Evolutionary conservation across 2,888 invertebrate species (phyloP).

Genomic region (Plebejus anna): DNA sequence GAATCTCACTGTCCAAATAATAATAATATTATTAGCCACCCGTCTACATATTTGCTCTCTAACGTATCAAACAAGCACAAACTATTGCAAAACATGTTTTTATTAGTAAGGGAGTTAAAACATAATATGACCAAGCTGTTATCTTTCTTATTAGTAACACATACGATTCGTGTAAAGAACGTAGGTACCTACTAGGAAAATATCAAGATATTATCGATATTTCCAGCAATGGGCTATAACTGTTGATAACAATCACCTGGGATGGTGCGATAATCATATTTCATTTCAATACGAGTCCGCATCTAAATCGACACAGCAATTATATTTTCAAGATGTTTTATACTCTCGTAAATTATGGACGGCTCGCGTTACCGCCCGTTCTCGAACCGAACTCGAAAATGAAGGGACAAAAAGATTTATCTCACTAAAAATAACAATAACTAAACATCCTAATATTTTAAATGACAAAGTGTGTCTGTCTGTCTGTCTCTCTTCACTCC

Average conservation of each 20-base stretch:
- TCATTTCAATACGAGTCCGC: constrained; percentile 2
- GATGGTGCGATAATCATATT: constrained; percentile 8
- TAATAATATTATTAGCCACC: too few relatives aligned
- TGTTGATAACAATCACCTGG: constrained; percentile 5
- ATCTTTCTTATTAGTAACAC: too few relatives aligned
- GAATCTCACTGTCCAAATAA: too few relatives aligned
- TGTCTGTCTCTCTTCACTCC: too few relatives aligned
- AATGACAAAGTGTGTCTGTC: too few relatives aligned
- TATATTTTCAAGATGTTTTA: constrained; percentile 48
- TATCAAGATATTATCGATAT: background rate
- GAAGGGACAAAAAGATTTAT: background rate
- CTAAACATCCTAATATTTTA: too few relatives aligned
- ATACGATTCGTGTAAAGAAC: too few relatives aligned
- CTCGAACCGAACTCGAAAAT: constrained; percentile 32
- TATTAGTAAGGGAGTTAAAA: too few relatives aligned
- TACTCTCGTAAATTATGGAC: constrained; percentile 44
- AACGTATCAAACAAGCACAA: too few relatives aligned
- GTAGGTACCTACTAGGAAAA: background rate
- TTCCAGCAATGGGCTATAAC: background rate
- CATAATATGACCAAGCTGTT: too few relatives aligned
- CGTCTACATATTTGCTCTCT: too few relatives aligned
- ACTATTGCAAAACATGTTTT: too few relatives aligned
- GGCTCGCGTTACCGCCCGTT: constrained; percentile 34
- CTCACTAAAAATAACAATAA: background rate
- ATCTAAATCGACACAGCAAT: constrained; percentile 43